Evolutionary conservation across 2,797 vertebrate species (phyloP).

Genomic region (Tiaroga cobitis): DNA sequence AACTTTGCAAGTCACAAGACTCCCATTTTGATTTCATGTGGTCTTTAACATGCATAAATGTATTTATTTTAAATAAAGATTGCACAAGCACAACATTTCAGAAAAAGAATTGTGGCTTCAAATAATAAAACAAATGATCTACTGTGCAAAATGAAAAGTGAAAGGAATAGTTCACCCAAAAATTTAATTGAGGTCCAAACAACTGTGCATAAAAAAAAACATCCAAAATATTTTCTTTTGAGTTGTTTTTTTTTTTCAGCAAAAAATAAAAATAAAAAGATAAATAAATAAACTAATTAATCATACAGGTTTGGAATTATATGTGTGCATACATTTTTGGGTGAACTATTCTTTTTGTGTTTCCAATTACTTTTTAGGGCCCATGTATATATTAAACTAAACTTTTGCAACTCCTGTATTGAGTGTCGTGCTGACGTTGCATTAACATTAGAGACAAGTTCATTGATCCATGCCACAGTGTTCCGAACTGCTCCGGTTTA

Average conservation of each 20-base stretch:
- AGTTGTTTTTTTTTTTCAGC: no score
- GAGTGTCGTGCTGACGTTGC: background rate
- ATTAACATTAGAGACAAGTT: slow-evolving; percentile 1
- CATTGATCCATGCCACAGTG: slow-evolving; percentile 5
- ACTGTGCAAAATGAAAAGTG: background rate
- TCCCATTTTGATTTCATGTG: background rate
- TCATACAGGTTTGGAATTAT: no score
- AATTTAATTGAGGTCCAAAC: background rate
- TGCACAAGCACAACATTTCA: background rate
- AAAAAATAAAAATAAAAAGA: no score
- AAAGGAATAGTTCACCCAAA: background rate
- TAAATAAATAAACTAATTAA: no score
- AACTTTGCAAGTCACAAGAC: background rate
- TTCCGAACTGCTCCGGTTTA: background rate
- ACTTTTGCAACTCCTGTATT: background rate
- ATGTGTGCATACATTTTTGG: background rate
- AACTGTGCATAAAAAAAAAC: no score
- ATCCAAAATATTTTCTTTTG: background rate
- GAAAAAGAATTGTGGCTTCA: no score
- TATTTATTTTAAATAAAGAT: background rate
- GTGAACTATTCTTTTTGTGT: background rate
- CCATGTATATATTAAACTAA: background rate
- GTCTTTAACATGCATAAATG: background rate
- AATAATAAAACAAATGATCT: background rate
- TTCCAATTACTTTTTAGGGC: background rate